Percentiles rank a stretch among this genome's conserved stretches.
phyloP scores from a whole-genome alignment of 2,888 invertebrate genomes.

The Apodemia duryi region DNA sequence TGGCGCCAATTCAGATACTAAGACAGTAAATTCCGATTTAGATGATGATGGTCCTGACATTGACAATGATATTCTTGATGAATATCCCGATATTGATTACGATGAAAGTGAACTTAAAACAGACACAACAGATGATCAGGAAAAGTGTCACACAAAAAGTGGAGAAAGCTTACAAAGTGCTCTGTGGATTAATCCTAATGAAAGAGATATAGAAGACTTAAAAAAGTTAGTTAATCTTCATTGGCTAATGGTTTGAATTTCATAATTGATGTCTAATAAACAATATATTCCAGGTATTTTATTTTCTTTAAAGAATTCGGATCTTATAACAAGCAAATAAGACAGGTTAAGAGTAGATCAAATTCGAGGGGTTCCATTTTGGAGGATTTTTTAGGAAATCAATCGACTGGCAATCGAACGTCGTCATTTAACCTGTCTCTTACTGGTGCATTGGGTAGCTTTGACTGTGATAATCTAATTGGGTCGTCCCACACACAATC shows the following conservation, averaged over 20 bases:
- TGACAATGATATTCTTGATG: conserved; percentile 56
- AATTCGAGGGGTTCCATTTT: conserved; percentile 69
- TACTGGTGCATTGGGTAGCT: conserved; percentile 44
- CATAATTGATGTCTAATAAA: neutral
- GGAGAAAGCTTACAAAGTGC: conserved; percentile 62
- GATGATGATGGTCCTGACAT: conserved; percentile 60
- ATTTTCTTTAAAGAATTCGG: conserved; percentile 78
- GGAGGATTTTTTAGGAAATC: conserved; percentile 56
- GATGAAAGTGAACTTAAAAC: conserved; percentile 56
- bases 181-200: conserved; percentile 67
- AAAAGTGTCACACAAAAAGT: conserved; percentile 46
- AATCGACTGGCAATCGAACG: conserved; percentile 42
- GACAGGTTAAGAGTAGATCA: conserved; percentile 62
- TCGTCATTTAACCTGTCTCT: conserved; percentile 48
- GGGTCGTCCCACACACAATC: conserved; percentile 43
- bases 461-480: conserved; percentile 49
- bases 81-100: conserved; percentile 60
- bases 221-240: conserved; percentile 54
- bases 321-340: conserved; percentile 69
- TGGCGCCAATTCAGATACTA: conserved; percentile 64
- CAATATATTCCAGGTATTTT: conserved; percentile 66
- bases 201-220: conserved; percentile 77
- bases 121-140: conserved; percentile 45
- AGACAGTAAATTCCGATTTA: conserved; percentile 61
- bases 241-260: neutral